Percentiles rank a stretch among this genome's conserved stretches.
phyloP scores from a whole-genome alignment of 2,888 invertebrate species.

The Limenitis camilla region DNA sequence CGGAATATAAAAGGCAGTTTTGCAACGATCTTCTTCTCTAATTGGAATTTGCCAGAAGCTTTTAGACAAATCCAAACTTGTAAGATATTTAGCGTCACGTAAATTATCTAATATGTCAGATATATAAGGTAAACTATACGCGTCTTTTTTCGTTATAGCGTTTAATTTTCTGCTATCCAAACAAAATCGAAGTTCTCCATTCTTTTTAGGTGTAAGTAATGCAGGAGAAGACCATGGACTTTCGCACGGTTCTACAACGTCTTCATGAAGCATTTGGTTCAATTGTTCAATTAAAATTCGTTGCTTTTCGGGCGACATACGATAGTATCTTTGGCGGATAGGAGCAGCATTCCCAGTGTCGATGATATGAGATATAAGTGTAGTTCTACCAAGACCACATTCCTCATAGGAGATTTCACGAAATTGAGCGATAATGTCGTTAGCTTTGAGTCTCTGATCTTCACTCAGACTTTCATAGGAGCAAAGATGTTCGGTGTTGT shows the following conservation, averaged over 20 bases:
- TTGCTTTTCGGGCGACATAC: constrained; percentile 29
- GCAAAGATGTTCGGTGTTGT: too few species aligned
- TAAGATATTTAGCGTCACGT: constrained; percentile 4
- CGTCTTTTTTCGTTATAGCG: constrained; percentile 19
- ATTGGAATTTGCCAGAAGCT: constrained; percentile 8
- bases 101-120: constrained; percentile 20
- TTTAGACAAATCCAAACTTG: constrained; percentile 4
- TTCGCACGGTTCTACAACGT: constrained; percentile 26
- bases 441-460: constrained; percentile 8
- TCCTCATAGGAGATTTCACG: constrained; percentile 19
- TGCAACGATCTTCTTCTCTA: not conserved
- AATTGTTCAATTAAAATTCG: constrained; percentile 18
- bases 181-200: constrained; percentile 27
- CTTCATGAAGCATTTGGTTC: constrained; percentile 26
- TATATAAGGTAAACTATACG: constrained; percentile 19
- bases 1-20: constrained; percentile 1
- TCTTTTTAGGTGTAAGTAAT: constrained; percentile 22
- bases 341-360: constrained; percentile 29
- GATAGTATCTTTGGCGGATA: constrained; percentile 28
- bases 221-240: constrained; percentile 30
- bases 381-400: constrained; percentile 23
- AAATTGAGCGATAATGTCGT: constrained; percentile 18
- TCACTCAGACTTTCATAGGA: not conserved
- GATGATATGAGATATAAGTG: constrained; percentile 22
- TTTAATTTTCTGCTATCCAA: constrained; percentile 27